Conservation (phyloP, 2,888 invertebrate genomes). For the Syrphus vitripennis region DNA sequence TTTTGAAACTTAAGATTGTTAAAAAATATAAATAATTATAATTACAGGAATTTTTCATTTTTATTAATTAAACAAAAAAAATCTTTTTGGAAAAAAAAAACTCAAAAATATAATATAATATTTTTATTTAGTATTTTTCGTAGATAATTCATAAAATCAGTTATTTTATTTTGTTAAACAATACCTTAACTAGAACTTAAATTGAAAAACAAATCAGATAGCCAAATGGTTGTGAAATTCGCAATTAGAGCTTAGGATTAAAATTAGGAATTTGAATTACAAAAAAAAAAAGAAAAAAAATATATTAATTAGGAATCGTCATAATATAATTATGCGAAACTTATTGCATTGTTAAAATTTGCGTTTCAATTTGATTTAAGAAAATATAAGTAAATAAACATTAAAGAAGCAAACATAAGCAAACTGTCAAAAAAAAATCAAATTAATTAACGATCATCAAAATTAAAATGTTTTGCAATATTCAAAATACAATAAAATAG, state of each 20-base stretch:
- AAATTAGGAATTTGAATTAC: constrained; percentile 42
- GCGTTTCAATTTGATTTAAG: not conserved
- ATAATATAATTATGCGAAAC: constrained; percentile 47
- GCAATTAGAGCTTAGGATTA: constrained; percentile 76
- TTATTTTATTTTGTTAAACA: constrained; percentile 12
- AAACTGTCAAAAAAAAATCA: constrained; percentile 19
- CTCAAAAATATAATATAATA: not conserved
- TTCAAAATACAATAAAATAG: constrained; percentile 63
- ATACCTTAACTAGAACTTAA: constrained; percentile 9
- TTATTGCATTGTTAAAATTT: not conserved
- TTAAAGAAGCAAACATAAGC: constrained; percentile 19
- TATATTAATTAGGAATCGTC: constrained; percentile 13
- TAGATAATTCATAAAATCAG: constrained; percentile 6
- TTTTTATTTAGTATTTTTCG: constrained; percentile 11
- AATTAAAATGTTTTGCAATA: constrained; percentile 49
- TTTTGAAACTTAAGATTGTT: constrained; percentile 37
- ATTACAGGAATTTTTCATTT: constrained; percentile 61
- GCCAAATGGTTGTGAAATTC: constrained; percentile 76
- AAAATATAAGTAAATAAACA: not conserved
- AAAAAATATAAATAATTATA: constrained; percentile 49
- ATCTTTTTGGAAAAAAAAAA: not conserved
- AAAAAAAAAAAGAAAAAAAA: constrained; percentile 15
- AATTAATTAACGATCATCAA: constrained; percentile 38
- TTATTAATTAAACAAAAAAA: constrained; percentile 1
- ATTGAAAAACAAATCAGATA: constrained; percentile 60